Base-by-base conservation (phyloP, 1,140 invertebrate genomes). In the Pygmarrhopalites habei region DNA sequence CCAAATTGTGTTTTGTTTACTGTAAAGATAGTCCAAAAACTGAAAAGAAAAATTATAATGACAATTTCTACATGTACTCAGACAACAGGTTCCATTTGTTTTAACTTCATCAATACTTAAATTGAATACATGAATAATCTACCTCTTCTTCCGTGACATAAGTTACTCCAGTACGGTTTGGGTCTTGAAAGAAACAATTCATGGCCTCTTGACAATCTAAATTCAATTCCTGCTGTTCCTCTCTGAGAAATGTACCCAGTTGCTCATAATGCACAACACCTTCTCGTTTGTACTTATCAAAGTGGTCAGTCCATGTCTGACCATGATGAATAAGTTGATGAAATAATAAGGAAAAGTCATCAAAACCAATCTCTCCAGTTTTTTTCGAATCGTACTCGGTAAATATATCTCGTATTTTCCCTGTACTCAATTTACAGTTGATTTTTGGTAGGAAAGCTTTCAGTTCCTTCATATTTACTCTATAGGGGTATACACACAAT, bases 1-100 rank as follows among this genome's bases (percentile, higher is more conserved):
- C 90, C 89, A 97, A 47, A 96, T 79, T 71, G 90, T 85, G 75
- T 98, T 98, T 76, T 95, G 85, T 75, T 92, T 92, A 0, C 92
- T 96, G 78, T 92, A 97, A 32, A 98, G 77, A 79, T 87, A 96
- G 75, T 94, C 90, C 60, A 94, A 7, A n/a, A n/a, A 7, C 32
- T 35, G n/a, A n/a, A n/a, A n/a, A n/a, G n/a, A n/a, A n/a, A n/a
- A n/a, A n/a, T n/a, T 35, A 35, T 35, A 35, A 7, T 35, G 5
- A 35, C 15, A 35, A 35, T 35, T 7, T 35, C 32, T 35, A 7
- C 5, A 35, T 7, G 15, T 35, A 5, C 32, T 7, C 15, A 35
- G 32, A 15, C 32, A 15, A 5, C 32, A 35, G 5, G 5, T 15
- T 15, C 32, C 32, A 35, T 7, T 7, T 35, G 15, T 35, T 35